phyloP scores from a whole-genome alignment of 1,140 invertebrate species.

The Littorina saxatilis region DNA sequence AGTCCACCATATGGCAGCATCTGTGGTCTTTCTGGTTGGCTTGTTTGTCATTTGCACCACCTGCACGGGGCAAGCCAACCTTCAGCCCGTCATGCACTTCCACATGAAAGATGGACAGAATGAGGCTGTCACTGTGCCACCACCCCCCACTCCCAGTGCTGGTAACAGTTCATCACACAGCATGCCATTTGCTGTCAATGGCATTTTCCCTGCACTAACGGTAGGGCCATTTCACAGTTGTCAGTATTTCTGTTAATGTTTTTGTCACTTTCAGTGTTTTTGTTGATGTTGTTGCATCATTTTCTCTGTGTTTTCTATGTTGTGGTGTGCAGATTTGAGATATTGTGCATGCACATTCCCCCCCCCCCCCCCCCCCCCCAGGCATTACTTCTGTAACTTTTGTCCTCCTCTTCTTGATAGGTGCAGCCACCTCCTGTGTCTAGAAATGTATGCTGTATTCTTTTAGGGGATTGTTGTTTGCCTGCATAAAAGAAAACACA shows the following conservation, averaged over 20 bases:
- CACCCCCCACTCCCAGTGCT: neutral
- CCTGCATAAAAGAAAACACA: too few relatives aligned
- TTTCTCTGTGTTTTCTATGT: neutral
- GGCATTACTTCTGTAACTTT: neutral
- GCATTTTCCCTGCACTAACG: constrained; percentile 39
- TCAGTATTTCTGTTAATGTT: neutral
- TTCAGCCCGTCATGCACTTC: neutral
- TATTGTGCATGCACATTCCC: neutral
- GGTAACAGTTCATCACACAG: neutral
- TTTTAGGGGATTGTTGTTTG: too few relatives aligned
- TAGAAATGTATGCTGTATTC: too few relatives aligned
- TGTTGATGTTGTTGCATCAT: neutral
- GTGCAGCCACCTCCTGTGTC: too few relatives aligned
- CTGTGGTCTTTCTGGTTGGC: too few relatives aligned
- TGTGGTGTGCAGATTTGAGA: too few relatives aligned
- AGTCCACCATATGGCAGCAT: too few relatives aligned
- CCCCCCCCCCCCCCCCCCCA: neutral
- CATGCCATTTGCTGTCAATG: constrained; percentile 22
- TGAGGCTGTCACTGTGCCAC: neutral
- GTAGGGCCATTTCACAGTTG: neutral
- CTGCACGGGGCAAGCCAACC: neutral
- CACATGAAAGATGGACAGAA: neutral
- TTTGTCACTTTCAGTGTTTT: neutral
- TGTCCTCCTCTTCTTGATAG: too few relatives aligned
- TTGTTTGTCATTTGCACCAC: neutral